Evolutionary conservation across 1,140 invertebrate species (phyloP).

Genomic region (Antheraea pernyi): DNA sequence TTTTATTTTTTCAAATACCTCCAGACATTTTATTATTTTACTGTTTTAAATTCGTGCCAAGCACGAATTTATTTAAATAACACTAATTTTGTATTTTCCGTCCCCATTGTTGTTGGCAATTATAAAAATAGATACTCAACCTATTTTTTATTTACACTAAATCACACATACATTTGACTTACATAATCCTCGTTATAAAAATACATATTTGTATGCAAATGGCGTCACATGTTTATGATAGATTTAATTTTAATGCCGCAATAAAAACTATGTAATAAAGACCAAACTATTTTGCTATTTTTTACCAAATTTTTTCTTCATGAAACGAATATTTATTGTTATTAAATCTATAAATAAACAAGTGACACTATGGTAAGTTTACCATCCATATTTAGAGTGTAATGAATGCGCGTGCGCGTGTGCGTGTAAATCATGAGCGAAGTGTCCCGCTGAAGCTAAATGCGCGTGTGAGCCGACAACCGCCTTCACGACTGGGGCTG

Average conservation of each 20-base stretch:
- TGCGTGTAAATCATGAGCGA: constrained; percentile 20
- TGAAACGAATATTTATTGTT: not conserved
- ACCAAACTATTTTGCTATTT: not conserved
- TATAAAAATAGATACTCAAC: constrained; percentile 16
- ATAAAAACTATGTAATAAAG: not conserved
- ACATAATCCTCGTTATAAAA: constrained; percentile 43
- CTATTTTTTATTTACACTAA: constrained; percentile 43
- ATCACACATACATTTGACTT: constrained; percentile 49
- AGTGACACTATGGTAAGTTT: constrained; percentile 20
- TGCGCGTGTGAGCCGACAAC: constrained; percentile 22
- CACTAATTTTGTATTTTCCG: not conserved
- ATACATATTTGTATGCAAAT: constrained; percentile 35
- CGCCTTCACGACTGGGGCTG: constrained; percentile 53
- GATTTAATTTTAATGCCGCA: not conserved
- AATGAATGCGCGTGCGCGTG: constrained; percentile 26
- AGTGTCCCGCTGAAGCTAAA: constrained; percentile 12
- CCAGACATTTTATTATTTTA: too few relatives aligned
- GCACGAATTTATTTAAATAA: not conserved
- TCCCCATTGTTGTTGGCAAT: not conserved
- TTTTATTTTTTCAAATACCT: not conserved
- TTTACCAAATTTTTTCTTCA: not conserved
- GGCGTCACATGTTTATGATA: constrained; percentile 24
- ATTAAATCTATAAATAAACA: constrained; percentile 14
- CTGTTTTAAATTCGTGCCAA: too few relatives aligned
- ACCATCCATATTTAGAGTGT: constrained; percentile 34